A percentile compares a stretch with the other conserved stretches of the same genome.
These are phyloP conservation scores for Lacerta bilineata DNA, from an alignment of 2,797 vertebrate species.

Conservation along the genomic window DNA sequence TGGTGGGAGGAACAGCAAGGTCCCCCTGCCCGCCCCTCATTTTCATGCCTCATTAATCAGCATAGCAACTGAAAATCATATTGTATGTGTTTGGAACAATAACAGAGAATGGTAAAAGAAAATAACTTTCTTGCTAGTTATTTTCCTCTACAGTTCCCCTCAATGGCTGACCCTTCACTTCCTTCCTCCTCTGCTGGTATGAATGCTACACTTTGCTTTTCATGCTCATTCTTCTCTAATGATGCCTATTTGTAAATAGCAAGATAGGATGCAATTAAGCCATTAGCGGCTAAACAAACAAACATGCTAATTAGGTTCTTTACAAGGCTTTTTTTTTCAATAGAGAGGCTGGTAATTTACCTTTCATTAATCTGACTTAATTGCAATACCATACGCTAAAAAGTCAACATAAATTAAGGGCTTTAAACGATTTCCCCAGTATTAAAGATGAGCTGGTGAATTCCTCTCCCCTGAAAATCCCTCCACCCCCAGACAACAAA, in stretches of 20 bases:
- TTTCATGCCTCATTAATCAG: slow-evolving; percentile 30
- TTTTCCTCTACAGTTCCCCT: neutral
- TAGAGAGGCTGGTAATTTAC: slow-evolving; percentile 82
- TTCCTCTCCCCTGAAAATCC: slow-evolving; percentile 21
- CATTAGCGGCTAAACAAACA: slow-evolving; percentile 83
- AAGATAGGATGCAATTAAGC: slow-evolving; percentile 85
- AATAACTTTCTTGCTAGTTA: slow-evolving; percentile 23
- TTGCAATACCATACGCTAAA: slow-evolving; percentile 79
- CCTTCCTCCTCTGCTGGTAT: slow-evolving; percentile 50
- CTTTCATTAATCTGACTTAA: slow-evolving; percentile 86
- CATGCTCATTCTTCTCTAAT: slow-evolving; percentile 79
- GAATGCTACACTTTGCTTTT: slow-evolving; percentile 53
- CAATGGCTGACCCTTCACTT: neutral
- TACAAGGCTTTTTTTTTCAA: slow-evolving; percentile 73
- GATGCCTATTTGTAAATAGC: slow-evolving; percentile 86
- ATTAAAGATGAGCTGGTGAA: slow-evolving; percentile 52
- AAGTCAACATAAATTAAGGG: slow-evolving; percentile 78
- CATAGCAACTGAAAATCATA: neutral
- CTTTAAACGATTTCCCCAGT: slow-evolving; percentile 62
- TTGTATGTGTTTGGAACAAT: slow-evolving; percentile 18
- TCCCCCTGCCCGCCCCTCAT: neutral
- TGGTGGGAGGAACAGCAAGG: too few species aligned
- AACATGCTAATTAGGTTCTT: slow-evolving; percentile 82
- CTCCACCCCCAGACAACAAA: neutral
- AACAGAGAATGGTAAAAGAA: neutral